Percentiles rank a stretch among this genome's conserved stretches.
Evolutionary conservation across 2,113 vertebrate species (phyloP).

Genomic region (Sciurus niger): DNA sequence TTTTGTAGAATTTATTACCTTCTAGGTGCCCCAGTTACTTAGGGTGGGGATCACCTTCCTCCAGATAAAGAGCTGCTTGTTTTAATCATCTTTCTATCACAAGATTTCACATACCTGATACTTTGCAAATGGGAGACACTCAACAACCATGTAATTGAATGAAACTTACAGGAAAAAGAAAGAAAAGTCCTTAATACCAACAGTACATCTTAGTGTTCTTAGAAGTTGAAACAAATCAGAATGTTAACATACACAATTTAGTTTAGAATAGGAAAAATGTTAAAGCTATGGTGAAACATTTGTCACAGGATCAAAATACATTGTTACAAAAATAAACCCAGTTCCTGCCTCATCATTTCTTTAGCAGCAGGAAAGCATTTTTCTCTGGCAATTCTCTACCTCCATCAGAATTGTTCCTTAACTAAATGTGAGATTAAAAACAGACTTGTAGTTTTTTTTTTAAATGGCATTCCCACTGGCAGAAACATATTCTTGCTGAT

Average conservation of each 20-base stretch:
- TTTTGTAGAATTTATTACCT: background rate
- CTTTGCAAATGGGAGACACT: constrained; percentile 67
- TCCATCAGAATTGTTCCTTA: constrained; percentile 76
- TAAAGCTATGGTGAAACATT: constrained; percentile 80
- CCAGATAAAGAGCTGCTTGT: constrained; percentile 29
- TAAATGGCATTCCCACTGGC: constrained; percentile 44
- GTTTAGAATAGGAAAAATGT: constrained; percentile 82
- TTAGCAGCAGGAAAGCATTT: constrained; percentile 83
- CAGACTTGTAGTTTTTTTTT: constrained; percentile 68
- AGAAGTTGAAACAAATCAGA: constrained; percentile 80
- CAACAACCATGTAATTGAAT: constrained; percentile 69
- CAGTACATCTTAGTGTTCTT: constrained; percentile 73
- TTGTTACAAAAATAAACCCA: constrained; percentile 83
- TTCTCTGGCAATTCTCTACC: constrained; percentile 78
- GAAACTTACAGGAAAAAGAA: constrained; percentile 71
- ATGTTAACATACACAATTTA: constrained; percentile 81
- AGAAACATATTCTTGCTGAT: constrained; percentile 63
- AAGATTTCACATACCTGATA: background rate
- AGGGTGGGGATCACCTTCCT: background rate
- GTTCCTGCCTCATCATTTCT: constrained; percentile 79
- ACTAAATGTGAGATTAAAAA: constrained; percentile 82
- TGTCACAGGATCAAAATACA: constrained; percentile 83
- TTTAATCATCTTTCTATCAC: constrained; percentile 55
- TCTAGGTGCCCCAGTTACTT: constrained; percentile 52
- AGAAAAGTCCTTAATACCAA: constrained; percentile 72